Evolutionary conservation across 2,797 vertebrate genomes (phyloP).

Genomic region (Garrulus glandarius): DNA sequence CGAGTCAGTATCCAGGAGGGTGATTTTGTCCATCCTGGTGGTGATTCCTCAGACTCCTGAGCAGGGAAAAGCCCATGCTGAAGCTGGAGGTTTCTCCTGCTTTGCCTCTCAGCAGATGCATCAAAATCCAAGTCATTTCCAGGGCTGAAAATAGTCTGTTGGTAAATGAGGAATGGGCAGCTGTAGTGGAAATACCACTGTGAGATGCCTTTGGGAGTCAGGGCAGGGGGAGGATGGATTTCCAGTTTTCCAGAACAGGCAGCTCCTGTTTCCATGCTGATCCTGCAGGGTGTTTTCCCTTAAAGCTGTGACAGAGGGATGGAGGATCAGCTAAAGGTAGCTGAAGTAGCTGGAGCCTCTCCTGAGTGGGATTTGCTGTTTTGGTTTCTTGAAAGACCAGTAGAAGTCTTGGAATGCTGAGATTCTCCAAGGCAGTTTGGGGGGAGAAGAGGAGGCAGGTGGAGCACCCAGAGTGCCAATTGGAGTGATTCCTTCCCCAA

Average conservation of each 20-base stretch:
- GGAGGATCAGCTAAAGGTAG: background rate
- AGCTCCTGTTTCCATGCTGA: background rate
- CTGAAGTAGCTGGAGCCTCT: background rate
- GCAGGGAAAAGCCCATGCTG: background rate
- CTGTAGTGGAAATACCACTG: background rate
- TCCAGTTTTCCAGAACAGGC: background rate
- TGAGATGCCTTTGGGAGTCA: background rate
- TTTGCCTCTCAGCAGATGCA: background rate
- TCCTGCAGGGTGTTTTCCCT: background rate
- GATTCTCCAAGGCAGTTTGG: background rate
- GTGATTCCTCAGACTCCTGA: background rate
- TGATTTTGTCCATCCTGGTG: background rate
- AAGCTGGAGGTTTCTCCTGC: background rate
- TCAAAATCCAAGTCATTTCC: background rate
- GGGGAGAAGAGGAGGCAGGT: no score
- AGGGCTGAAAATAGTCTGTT: background rate
- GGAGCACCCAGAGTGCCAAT: fast-evolving
- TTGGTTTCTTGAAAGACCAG: background rate
- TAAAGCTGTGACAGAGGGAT: fast-evolving
- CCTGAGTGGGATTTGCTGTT: background rate
- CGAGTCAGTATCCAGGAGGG: fast-evolving
- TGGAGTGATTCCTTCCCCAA: background rate
- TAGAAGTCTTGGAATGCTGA: background rate
- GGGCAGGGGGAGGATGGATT: background rate
- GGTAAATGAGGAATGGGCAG: background rate